Percentiles rank a stretch among this genome's conserved stretches.
These are phyloP conservation scores for Theocolax elegans DNA, from an alignment of 1,140 invertebrate species.

Conservation along the genomic window DNA sequence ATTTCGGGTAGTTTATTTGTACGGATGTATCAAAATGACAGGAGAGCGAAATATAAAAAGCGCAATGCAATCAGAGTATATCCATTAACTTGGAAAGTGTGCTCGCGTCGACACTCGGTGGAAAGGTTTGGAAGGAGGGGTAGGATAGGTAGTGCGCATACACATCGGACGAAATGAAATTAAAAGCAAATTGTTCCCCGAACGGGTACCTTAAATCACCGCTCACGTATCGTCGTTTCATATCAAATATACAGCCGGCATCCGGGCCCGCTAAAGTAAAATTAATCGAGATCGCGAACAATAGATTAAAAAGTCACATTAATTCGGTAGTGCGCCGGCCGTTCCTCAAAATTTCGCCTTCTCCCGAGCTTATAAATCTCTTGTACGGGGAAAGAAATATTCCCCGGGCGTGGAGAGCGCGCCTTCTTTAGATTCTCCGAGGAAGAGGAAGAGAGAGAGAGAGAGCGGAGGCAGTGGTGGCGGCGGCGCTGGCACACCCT, in stretches of 20 bases:
- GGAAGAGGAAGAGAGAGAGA: too few species aligned
- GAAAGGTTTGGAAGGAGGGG: too few species aligned
- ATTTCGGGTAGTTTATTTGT: too few species aligned
- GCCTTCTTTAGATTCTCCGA: constrained; percentile 47
- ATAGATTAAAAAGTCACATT: constrained; percentile 35
- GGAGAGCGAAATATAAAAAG: too few species aligned
- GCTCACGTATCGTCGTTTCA: not conserved
- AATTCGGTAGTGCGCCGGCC: constrained; percentile 7
- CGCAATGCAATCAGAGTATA: too few species aligned
- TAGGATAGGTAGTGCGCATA: too few species aligned
- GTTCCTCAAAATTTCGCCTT: constrained; percentile 22
- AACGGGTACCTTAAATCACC: constrained; percentile 4
- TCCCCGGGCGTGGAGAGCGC: not conserved
- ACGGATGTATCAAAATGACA: too few species aligned
- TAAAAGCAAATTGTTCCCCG: constrained; percentile 15
- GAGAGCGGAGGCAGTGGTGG: not conserved
- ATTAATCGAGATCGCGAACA: constrained; percentile 22
- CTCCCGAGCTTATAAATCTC: constrained; percentile 17
- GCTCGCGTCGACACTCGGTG: too few species aligned
- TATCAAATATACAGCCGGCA: not conserved
- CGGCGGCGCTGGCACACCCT: too few species aligned
- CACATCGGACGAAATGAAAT: constrained; percentile 7
- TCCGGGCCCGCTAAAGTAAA: constrained; percentile 15
- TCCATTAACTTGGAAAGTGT: too few species aligned
- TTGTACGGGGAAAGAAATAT: constrained; percentile 7